phyloP scores from a whole-genome alignment of 2,888 invertebrate species.

The Geophilus truncorum region DNA sequence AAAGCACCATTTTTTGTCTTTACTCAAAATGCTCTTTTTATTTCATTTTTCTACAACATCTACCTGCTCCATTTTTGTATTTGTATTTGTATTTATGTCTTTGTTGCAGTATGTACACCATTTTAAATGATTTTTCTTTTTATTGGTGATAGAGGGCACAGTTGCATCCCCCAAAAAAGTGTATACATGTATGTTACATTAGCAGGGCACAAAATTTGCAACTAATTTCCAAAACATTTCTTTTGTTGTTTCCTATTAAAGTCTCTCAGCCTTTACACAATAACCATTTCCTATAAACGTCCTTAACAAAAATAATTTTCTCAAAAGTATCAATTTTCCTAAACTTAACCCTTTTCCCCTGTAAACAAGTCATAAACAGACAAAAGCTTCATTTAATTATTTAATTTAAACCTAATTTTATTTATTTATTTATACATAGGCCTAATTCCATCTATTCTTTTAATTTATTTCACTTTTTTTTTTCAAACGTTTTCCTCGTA shows the following conservation, averaged over 20 bases:
- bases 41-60: not conserved
- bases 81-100: not conserved
- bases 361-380: not conserved
- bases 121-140: slow-evolving; percentile 4
- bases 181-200: slow-evolving; percentile 3
- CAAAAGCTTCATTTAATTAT: not conserved
- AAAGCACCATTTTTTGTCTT: not conserved
- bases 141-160: not conserved
- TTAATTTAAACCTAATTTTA: not conserved
- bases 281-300: not conserved
- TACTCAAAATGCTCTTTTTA: slow-evolving; percentile 1
- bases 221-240: slow-evolving; percentile 16
- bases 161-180: not conserved
- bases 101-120: not conserved
- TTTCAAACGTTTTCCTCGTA: not conserved
- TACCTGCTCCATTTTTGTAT: not conserved
- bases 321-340: not conserved
- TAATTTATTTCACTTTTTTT: not conserved
- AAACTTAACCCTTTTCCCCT: not conserved
- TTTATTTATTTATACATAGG: not conserved
- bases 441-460: not conserved
- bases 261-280: not conserved
- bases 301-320: slow-evolving; percentile 9
- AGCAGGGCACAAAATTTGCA: slow-evolving; percentile 1
- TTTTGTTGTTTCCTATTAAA: not conserved